These are phyloP conservation scores for Denticeps clupeoides DNA, from an alignment of 2,797 vertebrate genomes.

Conservation along the genomic window DNA sequence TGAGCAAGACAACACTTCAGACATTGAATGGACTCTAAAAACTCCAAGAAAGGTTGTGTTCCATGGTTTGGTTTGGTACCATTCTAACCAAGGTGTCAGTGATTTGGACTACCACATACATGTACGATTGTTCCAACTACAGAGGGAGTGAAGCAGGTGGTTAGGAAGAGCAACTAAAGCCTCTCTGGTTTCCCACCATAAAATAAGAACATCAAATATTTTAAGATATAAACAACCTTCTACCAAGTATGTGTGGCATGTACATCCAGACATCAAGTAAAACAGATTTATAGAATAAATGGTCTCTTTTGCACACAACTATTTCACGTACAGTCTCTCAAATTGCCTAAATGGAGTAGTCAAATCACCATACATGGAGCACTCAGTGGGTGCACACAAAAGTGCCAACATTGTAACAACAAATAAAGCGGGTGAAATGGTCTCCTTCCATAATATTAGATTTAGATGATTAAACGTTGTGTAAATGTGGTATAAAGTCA, in stretches of 20 bases:
- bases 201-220: conserved; percentile 2
- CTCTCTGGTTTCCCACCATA: conserved; percentile 1
- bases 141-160: conserved; percentile 1
- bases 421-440: no score
- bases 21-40: no score
- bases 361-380: not conserved
- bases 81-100: conserved; percentile 3
- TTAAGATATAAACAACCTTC: not conserved
- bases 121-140: not conserved
- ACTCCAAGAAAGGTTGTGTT: no score
- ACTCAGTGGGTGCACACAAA: not conserved
- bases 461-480: no score
- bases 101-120: conserved; percentile 3
- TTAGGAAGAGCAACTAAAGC: no score
- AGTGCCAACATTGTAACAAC: no score
- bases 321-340: not conserved
- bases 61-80: conserved; percentile 1
- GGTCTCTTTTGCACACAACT: not conserved
- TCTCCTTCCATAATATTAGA: no score
- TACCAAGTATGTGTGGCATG: not conserved
- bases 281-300: conserved; percentile 4
- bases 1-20: no score
- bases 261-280: conserved; percentile 3
- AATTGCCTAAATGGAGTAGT: not conserved
- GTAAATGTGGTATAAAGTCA: no score